Conservation (phyloP, 2,797 vertebrate species). For the Leuciscus waleckii region DNA sequence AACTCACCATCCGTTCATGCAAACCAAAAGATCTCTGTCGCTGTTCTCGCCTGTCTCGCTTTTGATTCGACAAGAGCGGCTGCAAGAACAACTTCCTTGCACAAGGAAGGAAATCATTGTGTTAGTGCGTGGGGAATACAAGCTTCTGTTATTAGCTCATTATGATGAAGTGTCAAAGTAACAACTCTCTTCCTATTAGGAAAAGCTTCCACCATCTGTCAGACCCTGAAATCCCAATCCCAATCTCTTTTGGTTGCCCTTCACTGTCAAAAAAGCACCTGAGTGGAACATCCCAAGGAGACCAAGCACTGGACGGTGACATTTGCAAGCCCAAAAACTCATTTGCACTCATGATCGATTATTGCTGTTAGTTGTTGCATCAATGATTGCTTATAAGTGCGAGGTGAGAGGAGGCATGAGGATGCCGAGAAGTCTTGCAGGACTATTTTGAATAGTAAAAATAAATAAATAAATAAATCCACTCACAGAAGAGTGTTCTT, state of each 20-base stretch:
- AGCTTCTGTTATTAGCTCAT: conserved; percentile 44
- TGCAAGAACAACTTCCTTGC: conserved; percentile 33
- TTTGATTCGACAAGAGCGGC: conserved; percentile 46
- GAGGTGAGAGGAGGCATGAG: conserved; percentile 31
- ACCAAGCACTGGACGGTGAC: conserved; percentile 65
- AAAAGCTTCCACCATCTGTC: conserved; percentile 77
- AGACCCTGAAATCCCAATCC: conserved; percentile 69
- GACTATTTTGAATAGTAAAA: not conserved
- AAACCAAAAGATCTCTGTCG: conserved; percentile 38
- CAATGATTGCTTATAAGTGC: conserved; percentile 53
- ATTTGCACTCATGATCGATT: conserved; percentile 73
- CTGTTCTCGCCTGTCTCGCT: conserved; percentile 14
- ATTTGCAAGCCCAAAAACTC: conserved; percentile 63
- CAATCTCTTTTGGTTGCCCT: conserved; percentile 67
- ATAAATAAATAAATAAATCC: not conserved
- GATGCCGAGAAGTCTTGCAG: not conserved
- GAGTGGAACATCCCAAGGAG: conserved; percentile 70
- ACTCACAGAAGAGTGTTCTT: conserved; percentile 15
- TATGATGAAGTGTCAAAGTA: conserved; percentile 63
- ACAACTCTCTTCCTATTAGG: conserved; percentile 52
- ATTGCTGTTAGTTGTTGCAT: conserved; percentile 65
- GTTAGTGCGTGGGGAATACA: conserved; percentile 40
- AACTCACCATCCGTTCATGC: conserved; percentile 59
- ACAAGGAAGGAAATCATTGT: conserved; percentile 30
- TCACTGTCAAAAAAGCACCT: conserved; percentile 71